phyloP scores from a whole-genome alignment of 2,113 vertebrate genomes.

The Ciconia maguari region DNA sequence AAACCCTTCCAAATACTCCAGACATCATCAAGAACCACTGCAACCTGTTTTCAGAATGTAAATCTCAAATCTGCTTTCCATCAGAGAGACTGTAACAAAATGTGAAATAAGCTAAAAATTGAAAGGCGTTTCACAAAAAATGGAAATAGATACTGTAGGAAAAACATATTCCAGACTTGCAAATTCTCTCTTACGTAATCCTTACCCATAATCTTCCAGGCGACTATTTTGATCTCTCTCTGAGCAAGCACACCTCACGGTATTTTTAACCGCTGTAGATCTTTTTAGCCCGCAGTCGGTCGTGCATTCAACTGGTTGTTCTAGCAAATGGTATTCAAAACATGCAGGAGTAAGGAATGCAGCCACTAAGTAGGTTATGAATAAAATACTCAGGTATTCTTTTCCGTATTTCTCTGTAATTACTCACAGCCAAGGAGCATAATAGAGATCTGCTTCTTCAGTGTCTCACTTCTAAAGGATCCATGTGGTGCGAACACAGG shows the following conservation, averaged over 20 bases:
- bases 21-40: conserved; percentile 25
- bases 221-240: conserved; percentile 13
- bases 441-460: background rate
- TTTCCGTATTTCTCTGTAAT: background rate
- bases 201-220: background rate
- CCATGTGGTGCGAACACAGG: background rate
- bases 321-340: background rate
- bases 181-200: conserved; percentile 46
- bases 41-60: conserved; percentile 18
- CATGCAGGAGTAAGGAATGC: background rate
- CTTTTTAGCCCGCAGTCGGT: background rate
- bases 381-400: background rate
- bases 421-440: background rate
- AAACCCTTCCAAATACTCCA: conserved; percentile 40
- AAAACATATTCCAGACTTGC: conserved; percentile 49
- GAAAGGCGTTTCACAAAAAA: conserved; percentile 60
- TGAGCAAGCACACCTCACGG: background rate
- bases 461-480: background rate
- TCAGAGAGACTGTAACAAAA: background rate
- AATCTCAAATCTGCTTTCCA: conserved; percentile 60
- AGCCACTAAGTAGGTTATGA: background rate
- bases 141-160: conserved; percentile 46
- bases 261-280: background rate
- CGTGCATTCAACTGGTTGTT: background rate
- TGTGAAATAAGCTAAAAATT: conserved; percentile 30